These are phyloP conservation scores for Papilio dardanus DNA, from an alignment of 1,140 invertebrate species.

Conservation along the genomic window DNA sequence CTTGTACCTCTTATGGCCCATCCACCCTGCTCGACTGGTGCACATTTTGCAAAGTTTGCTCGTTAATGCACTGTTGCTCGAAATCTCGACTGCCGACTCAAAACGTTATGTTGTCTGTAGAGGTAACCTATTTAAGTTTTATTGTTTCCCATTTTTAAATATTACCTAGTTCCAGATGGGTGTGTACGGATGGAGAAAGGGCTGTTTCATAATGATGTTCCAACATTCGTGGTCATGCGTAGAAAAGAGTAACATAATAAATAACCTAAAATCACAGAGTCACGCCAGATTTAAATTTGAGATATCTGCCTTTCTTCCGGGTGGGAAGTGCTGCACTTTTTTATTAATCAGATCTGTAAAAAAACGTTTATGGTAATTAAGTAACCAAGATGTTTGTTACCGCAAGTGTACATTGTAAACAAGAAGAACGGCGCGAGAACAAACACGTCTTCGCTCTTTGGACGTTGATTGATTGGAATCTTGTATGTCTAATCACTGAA, in stretches of 20 bases:
- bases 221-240: too few relatives aligned
- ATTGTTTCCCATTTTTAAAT: background rate
- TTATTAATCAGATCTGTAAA: background rate
- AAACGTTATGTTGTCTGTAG: background rate
- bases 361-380: background rate
- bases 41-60: constrained; percentile 18
- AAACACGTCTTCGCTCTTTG: background rate
- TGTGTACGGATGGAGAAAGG: too few relatives aligned
- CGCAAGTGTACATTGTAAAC: background rate
- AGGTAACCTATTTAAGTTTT: background rate
- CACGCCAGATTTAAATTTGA: too few relatives aligned
- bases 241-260: too few relatives aligned
- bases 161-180: too few relatives aligned
- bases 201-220: too few relatives aligned
- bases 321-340: too few relatives aligned
- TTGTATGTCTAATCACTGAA: background rate
- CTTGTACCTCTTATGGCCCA: background rate
- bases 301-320: too few relatives aligned
- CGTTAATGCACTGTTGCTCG: constrained; percentile 6
- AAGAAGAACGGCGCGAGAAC: background rate
- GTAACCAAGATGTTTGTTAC: background rate
- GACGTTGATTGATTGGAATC: constrained; percentile 4
- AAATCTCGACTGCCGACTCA: background rate
- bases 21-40: background rate
- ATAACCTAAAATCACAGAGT: too few relatives aligned